Conservation (phyloP, 2,113 vertebrate species). For the rabbit (Oryctolagus cuniculus) region DNA sequence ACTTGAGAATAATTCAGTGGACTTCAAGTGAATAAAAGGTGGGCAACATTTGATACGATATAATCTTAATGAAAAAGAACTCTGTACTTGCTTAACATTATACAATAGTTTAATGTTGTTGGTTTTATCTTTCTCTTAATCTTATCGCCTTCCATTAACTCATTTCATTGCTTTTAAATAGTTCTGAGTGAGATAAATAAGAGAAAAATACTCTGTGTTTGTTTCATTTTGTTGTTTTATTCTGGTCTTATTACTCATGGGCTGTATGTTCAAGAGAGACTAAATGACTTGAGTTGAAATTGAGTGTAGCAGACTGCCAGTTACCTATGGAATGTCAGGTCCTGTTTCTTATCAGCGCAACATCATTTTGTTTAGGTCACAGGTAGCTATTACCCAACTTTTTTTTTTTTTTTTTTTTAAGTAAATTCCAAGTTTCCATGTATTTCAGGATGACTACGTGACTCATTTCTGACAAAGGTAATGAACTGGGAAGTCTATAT, state of each 20-base stretch:
- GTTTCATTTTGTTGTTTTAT: neutral
- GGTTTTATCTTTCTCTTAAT: neutral
- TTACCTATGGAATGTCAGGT: neutral
- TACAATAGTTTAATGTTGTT: neutral
- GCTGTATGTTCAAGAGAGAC: neutral
- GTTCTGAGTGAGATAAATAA: neutral
- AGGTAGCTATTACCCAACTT: neutral
- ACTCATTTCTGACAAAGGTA: neutral
- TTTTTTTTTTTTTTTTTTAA: neutral
- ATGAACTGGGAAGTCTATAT: neutral
- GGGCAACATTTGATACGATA: neutral
- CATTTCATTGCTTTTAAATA: neutral
- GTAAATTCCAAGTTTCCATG: neutral
- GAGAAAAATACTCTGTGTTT: neutral
- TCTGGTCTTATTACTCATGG: neutral
- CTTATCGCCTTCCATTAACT: neutral
- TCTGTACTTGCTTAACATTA: neutral
- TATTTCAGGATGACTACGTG: neutral
- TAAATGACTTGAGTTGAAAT: neutral
- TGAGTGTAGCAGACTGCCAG: neutral
- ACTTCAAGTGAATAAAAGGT: neutral
- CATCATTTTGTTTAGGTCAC: neutral
- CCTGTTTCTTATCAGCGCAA: neutral
- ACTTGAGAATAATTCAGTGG: neutral
- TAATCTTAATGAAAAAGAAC: neutral